Evolutionary conservation across 2,113 vertebrate species (phyloP), one percentile per base, ranked within the genome.

Genomic region (Lepus timidus): DNA sequence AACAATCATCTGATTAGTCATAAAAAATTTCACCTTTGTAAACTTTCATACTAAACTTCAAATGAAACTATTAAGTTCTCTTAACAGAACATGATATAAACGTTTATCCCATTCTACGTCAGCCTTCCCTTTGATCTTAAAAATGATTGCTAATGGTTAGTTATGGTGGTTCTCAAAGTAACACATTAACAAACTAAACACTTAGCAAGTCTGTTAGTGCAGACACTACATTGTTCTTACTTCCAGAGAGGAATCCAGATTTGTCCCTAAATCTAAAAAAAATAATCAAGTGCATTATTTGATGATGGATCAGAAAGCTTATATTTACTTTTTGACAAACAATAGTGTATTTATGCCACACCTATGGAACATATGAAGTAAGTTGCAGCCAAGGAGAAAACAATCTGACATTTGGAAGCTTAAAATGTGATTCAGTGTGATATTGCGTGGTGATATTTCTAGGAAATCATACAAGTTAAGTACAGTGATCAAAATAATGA

Each of bases 1-100:
- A 84, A 76, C 14, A 87, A 79, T 81, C 39, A 58, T 78, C 14
- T 94, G 12, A 84, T 85, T 68, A 55, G 29, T 86, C 71, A 44
- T 58, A 84, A 64, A 33, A 97, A 58, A 67, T 17, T 83, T 33
- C 25, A 76, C 10, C 2, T n/a, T 62, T 86, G 65, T 22, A 58
- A 29, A 82, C 6, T 62, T 81, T 73, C 70, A 52, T n/a, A 23
- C 44, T 70, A 86, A 2, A 79, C 10, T 61, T 95, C 19, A 71
- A 49, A 65, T 80, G 36, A 81, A 87, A 87, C 19, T 49, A 25
- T 25, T 81, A 64, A 31, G 2, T 64, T 75, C 29, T 61, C 22
- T 65, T 44, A 81, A 55, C 75, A 36, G 52, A 62, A 49, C 73
- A 65, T 13, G 3, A 11, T 22, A 23, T 39, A 75, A 83, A 76